Conservation (phyloP, 2,888 invertebrate species). For the Eupithecia dodoneata region DNA sequence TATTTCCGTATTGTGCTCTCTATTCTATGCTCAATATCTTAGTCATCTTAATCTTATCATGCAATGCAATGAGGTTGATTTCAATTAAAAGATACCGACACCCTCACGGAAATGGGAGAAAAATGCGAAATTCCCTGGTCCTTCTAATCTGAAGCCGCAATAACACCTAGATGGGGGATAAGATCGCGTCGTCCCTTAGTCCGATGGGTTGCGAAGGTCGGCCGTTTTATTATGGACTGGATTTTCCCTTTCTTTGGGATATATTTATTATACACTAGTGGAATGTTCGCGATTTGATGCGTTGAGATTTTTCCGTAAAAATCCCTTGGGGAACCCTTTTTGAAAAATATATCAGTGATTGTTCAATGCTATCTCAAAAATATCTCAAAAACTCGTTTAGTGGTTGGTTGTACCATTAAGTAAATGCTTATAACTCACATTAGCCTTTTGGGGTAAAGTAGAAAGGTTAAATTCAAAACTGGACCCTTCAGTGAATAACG, state of each 20-base stretch:
- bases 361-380: not conserved
- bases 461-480: not conserved
- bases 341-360: not conserved
- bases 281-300: slow-evolving; percentile 12
- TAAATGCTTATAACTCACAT: not conserved
- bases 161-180: slow-evolving; percentile 53
- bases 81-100: slow-evolving; percentile 37
- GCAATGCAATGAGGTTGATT: slow-evolving; percentile 34
- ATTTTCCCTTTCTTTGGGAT: slow-evolving; percentile 42
- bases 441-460: slow-evolving; percentile 2
- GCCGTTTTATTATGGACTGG: slow-evolving; percentile 43
- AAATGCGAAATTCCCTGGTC: slow-evolving; percentile 50
- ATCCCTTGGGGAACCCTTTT: not conserved
- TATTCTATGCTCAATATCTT: not conserved
- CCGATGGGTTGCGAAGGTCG: slow-evolving; percentile 54
- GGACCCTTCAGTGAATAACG: slow-evolving; percentile 9
- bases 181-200: slow-evolving; percentile 55
- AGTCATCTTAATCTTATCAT: slow-evolving; percentile 1
- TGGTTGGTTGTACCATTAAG: not conserved
- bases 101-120: slow-evolving; percentile 38
- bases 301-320: not conserved
- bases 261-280: slow-evolving; percentile 30
- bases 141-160: slow-evolving; percentile 52
- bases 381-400: not conserved
- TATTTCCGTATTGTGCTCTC: not conserved